Conservation (phyloP, 2,113 vertebrate species). For the Furnarius figulus region DNA sequence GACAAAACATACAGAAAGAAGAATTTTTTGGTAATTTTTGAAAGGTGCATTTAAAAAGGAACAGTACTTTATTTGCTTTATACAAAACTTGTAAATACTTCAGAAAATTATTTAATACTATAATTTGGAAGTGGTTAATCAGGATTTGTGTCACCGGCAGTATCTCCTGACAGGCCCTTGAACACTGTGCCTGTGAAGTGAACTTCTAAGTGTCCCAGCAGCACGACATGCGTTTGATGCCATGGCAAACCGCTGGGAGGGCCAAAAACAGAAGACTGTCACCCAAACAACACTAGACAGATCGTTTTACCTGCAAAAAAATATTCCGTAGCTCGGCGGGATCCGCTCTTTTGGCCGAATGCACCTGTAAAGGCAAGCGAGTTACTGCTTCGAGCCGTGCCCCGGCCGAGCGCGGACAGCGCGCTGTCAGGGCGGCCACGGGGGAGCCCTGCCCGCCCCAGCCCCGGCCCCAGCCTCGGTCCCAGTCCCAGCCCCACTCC, state of each 20-base stretch:
- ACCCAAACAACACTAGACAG: neutral
- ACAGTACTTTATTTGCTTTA: neutral
- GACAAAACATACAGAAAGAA: neutral
- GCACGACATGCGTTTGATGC: rapidly evolving
- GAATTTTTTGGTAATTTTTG: neutral
- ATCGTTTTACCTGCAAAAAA: constrained; percentile 89
- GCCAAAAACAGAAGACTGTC: neutral
- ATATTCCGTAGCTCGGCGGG: constrained; percentile 86
- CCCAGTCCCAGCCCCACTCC: too few relatives aligned
- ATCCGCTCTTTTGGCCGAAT: constrained; percentile 88
- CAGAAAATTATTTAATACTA: neutral
- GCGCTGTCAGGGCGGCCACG: neutral
- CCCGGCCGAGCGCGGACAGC: neutral
- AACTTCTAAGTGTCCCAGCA: neutral
- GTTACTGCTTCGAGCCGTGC: constrained; percentile 3
- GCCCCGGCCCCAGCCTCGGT: neutral
- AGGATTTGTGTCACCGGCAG: neutral
- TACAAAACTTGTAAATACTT: neutral
- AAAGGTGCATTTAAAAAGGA: neutral
- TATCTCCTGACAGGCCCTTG: neutral
- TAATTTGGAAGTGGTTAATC: neutral
- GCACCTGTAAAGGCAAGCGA: constrained; percentile 77
- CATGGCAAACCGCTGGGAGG: neutral
- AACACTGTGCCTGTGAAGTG: neutral
- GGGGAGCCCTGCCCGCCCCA: neutral